Conservation (phyloP, 2,797 vertebrate genomes). For the Agapornis canus region DNA sequence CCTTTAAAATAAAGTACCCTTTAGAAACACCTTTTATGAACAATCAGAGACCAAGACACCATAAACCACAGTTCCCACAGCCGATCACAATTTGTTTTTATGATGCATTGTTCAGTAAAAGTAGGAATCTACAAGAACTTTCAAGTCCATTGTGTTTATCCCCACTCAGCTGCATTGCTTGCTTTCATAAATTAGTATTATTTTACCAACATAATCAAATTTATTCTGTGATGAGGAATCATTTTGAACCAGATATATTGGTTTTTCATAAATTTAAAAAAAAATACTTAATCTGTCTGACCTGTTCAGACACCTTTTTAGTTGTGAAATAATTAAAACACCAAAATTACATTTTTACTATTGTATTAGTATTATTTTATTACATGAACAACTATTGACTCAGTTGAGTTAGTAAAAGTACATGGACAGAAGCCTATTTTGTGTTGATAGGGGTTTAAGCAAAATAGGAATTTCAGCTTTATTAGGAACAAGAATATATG, state of each 20-base stretch:
- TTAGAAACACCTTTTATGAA: slow-evolving; percentile 66
- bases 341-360: neutral
- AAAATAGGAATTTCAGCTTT: neutral
- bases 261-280: neutral
- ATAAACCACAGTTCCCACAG: slow-evolving; percentile 61
- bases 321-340: neutral
- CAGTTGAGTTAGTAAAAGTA: neutral
- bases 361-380: neutral
- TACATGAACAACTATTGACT: neutral
- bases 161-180: neutral
- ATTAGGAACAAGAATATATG: neutral
- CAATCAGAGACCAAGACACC: slow-evolving; percentile 38
- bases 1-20: slow-evolving; percentile 54
- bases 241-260: neutral
- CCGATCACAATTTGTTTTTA: slow-evolving; percentile 45
- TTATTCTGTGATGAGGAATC: slow-evolving; percentile 16
- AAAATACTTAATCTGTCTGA: neutral
- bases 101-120: slow-evolving; percentile 5
- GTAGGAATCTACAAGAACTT: slow-evolving; percentile 36
- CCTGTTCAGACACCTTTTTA: neutral
- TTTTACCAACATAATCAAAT: slow-evolving; percentile 26
- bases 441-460: neutral
- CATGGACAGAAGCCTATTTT: neutral
- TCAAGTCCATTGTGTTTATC: neutral
- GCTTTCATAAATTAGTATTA: slow-evolving; percentile 29